A percentile compares a stretch with the other conserved stretches of the same genome.
Evolutionary conservation across 1,140 invertebrate genomes (phyloP).

Genomic region (Bombus haemorrhoidalis): DNA sequence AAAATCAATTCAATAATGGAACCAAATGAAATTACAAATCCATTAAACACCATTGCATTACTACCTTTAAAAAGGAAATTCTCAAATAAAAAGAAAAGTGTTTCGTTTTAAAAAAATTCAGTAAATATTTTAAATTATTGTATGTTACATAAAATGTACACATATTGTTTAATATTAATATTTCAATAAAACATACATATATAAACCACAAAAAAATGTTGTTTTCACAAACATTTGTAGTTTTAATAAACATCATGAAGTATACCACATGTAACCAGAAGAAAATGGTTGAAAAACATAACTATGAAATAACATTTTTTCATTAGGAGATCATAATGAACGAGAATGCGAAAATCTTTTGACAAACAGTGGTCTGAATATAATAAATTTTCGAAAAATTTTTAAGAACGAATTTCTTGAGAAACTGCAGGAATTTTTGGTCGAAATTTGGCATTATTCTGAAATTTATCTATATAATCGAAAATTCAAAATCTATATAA

Average conservation of each 20-base stretch:
- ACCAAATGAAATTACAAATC: conserved; percentile 55
- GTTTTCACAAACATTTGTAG: neutral
- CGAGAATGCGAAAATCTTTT: too few relatives aligned
- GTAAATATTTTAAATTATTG: neutral
- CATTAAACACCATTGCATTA: conserved; percentile 40
- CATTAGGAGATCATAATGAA: neutral
- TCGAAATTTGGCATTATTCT: too few relatives aligned
- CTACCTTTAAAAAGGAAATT: conserved; percentile 68
- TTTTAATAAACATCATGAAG: neutral
- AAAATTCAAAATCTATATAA: too few relatives aligned
- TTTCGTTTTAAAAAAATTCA: conserved; percentile 69
- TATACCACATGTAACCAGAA: neutral
- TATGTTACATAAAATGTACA: neutral
- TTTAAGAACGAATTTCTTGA: too few relatives aligned
- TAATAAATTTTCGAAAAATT: too few relatives aligned
- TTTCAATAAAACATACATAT: conserved; percentile 8
- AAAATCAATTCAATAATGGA: conserved; percentile 72
- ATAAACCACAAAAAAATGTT: neutral
- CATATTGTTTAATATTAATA: neutral
- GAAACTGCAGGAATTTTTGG: too few relatives aligned
- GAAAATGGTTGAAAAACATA: neutral
- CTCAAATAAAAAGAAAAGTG: conserved; percentile 77
- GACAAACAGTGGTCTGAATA: too few relatives aligned
- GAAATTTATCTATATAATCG: too few relatives aligned
- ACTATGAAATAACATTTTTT: neutral